Base-by-base conservation (phyloP, 35 echinoderm and acorn worm genomes). In the Acanthaster planci region DNA sequence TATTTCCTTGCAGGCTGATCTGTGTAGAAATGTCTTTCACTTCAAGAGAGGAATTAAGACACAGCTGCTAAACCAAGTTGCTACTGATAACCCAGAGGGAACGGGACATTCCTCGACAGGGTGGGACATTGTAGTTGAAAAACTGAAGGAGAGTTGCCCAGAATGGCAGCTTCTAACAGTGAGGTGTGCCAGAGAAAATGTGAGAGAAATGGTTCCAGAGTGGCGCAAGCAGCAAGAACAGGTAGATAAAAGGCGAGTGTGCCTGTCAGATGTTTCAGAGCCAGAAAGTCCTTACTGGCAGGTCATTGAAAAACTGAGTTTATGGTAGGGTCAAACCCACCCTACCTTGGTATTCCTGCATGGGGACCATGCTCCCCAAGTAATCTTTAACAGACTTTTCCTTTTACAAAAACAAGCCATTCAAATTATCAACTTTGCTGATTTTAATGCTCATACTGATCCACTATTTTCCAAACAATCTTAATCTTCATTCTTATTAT, bases 1-100 rank as follows among this genome's bases (percentile, higher is more conserved):
- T 64, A 31, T 64, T 56, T 56, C 59, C 22, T 64, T 64, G 59
- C 59, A 64, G 59, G 59, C 59, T 23, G 1, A 64, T 64, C 59
- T 64, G 59, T 12, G 59, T 64, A 64, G 59, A 64, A 64, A n/a
- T 31, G 59, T 64, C 30, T 64, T 64, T n/a, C 21, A n/a, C 21
- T 64, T 64, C 30, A 64, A 64, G 30, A 64, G 22, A 64, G 9
- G 59, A 18, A 64, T 64, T 12, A 64, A 64, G 22, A 64, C 59
- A 64, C 9, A 64, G 30, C 59, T 64, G 22, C 59, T 64, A 8
- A 64, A 64, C 59, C 59, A 64, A 64, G 59, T 64, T 8, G 59
- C 59, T 8, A 22, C 21, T 0, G 59, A 64, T 31, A 64, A 64
- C 21, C 59, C 59, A 19, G 59, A 64, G 59, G 59, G 59, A n/a